Base-by-base conservation (phyloP, 2,888 invertebrate genomes). In the Balanococcus diminutus region DNA sequence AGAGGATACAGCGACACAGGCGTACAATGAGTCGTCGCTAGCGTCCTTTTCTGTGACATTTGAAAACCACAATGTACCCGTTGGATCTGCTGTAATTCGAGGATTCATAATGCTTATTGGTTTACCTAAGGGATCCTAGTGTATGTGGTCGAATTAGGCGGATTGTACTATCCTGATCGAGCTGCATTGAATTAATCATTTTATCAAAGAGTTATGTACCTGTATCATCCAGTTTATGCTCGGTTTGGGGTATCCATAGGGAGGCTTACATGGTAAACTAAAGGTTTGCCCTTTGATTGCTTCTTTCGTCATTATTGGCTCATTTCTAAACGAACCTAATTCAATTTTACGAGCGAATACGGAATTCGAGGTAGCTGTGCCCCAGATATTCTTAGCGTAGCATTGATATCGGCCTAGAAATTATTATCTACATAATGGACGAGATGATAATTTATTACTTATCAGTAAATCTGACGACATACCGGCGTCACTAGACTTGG, bases 41-140 rank as follows among this genome's bases (percentile, higher is more conserved):
- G 94, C 94, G 90, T 99, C 98, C 83, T 92, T 90, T 85, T 93
- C 92, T 0, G 96, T 96, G 22, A 99, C 95, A 90, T 98, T 97
- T 82, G 98, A 96, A 91, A 99, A 98, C 94, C 97, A 97, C 16
- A 99, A 92, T 89, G 96, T 96, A 75, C 98, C 98, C 91, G 98
- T 98, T 1, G 98, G 97, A 90, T 98, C 98, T 87, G 98, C 92
- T 14, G 98, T 97, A 94, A 98, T 96, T 87, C 98, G 93, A 0
- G 96, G 96, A 90, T 96, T n/a, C n/a, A n/a, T n/a, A n/a, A n/a
- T n/a, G n/a, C n/a, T n/a, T n/a, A n/a, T n/a, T n/a, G n/a, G n/a
- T n/a, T n/a, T n/a, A n/a, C n/a, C n/a, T n/a, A n/a, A n/a, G n/a
- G n/a, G n/a, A n/a, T n/a, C n/a, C n/a, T n/a, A n/a, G n/a, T n/a